Base-by-base conservation (phyloP, 1,140 invertebrate species). In the Ceratina calcarata region DNA sequence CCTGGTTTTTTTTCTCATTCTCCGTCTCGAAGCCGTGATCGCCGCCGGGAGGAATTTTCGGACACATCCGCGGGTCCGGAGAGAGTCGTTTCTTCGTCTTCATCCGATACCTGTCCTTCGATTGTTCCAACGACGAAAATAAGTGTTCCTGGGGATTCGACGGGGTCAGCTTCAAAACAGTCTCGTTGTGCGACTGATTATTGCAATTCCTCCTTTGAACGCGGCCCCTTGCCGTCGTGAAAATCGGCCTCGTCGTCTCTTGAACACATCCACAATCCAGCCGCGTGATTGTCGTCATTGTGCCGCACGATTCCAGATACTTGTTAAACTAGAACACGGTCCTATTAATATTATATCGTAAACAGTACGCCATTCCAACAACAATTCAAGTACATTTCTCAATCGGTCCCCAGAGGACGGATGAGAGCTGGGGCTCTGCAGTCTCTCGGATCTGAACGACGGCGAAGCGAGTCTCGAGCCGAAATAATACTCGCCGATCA, bases 261-360 rank as follows among this genome's bases (percentile, higher is more conserved):
- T 89, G 80, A 10, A 80, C 57, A 70, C 86, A 89, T 13, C 87
- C 87, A 62, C 87, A 89, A 67, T 88, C 74, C 71, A 89, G 65
- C 65, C 67, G 65, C 0, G 82, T 88, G 20, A 88, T 87, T 1
- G 83, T 89, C 7, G 84, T 88, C 80, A 89, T 88, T 22, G 82
- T 89, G 7, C 88, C 85, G 32, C 83, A 89, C 0, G 76, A 76
- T 66, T 88, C 87, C 37, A 87, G 12, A 16, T 57, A 73, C 86
- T 89, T 58, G 45, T 67, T 69, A 6, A 68, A 51, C 32, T n/a
- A 18, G 2, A 22, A 37, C 32, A 57, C 7, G 10, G 6, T 20
- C 18, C 18, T 0, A 24, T 65, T 16, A n/a, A 68, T 53, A 22
- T 15, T 10, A 55, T 55, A 18, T 18, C 53, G 53, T 51, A 51